Percentiles rank a stretch among this genome's conserved stretches.
phyloP scores from a whole-genome alignment of 2,888 invertebrate species.

The Zaprionus obscuricornis region DNA sequence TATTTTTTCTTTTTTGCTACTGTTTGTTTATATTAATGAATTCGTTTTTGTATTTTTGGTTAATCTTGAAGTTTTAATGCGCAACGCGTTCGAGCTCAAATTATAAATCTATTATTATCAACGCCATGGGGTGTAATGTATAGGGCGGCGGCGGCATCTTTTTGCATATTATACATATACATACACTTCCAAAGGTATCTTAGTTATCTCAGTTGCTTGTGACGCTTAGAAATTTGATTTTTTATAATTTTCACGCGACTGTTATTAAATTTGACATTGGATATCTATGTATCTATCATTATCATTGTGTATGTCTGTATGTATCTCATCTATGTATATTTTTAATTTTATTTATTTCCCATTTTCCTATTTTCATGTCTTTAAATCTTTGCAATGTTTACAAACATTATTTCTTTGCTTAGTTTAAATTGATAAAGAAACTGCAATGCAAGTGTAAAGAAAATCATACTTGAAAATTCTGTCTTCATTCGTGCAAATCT shows the following conservation, averaged over 20 bases:
- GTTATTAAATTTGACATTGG: no score
- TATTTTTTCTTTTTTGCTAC: constrained; percentile 23
- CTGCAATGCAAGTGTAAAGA: constrained; percentile 13
- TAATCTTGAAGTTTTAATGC: constrained; percentile 49
- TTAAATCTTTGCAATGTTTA: no score
- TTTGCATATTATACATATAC: constrained; percentile 1
- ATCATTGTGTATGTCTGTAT: no score
- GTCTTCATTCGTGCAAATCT: neutral
- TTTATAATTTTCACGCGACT: no score
- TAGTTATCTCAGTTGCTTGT: no score
- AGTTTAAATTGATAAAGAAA: constrained; percentile 14
- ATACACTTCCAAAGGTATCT: no score
- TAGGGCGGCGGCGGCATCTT: constrained; percentile 27
- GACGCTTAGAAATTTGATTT: no score
- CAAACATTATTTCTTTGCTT: no score
- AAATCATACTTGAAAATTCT: constrained; percentile 1
- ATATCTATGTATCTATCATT: no score
- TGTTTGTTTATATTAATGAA: constrained; percentile 55
- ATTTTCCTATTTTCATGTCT: no score
- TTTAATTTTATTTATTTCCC: no score
- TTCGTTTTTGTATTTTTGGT: constrained; percentile 23
- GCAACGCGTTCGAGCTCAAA: constrained; percentile 45
- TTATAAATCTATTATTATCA: constrained; percentile 58
- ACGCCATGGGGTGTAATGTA: constrained; percentile 56
- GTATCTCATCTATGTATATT: no score